Evolutionary conservation across 2,113 vertebrate genomes (phyloP).

Genomic region (Gopherus flavomarginatus): DNA sequence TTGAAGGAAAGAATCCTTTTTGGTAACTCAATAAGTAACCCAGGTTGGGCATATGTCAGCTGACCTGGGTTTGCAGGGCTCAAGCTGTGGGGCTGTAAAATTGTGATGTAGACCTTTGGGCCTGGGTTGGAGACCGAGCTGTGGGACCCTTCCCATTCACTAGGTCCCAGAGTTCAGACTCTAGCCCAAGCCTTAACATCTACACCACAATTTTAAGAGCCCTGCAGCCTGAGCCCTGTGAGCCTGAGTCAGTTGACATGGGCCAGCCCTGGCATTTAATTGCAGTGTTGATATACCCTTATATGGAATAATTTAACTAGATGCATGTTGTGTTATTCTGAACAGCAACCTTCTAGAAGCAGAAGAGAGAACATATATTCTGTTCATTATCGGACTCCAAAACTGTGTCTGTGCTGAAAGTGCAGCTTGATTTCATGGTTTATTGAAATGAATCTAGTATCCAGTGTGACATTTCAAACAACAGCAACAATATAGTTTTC

Average conservation of each 20-base stretch:
- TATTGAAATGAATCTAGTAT: conserved; percentile 36
- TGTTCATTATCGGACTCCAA: background rate
- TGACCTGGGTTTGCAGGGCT: too few relatives aligned
- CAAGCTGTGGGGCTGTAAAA: too few relatives aligned
- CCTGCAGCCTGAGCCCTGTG: background rate
- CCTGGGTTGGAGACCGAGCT: background rate
- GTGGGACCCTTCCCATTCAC: too few relatives aligned
- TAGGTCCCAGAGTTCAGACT: background rate
- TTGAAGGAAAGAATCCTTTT: background rate
- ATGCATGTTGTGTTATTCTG: background rate
- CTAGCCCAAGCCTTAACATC: background rate
- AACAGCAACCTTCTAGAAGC: background rate
- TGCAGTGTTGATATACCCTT: background rate
- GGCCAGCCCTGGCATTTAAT: background rate
- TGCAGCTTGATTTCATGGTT: conserved; percentile 20
- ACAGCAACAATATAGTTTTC: conserved; percentile 44
- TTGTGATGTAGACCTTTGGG: too few relatives aligned
- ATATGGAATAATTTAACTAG: background rate
- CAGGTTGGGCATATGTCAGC: too few relatives aligned
- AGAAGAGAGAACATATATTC: background rate
- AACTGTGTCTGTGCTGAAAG: conserved; percentile 18
- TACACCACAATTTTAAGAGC: background rate
- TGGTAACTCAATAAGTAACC: background rate
- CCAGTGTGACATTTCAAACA: conserved; percentile 35
- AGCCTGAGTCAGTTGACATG: background rate